phyloP scores from a whole-genome alignment of 2,113 vertebrate species.

The Zeus faber region DNA sequence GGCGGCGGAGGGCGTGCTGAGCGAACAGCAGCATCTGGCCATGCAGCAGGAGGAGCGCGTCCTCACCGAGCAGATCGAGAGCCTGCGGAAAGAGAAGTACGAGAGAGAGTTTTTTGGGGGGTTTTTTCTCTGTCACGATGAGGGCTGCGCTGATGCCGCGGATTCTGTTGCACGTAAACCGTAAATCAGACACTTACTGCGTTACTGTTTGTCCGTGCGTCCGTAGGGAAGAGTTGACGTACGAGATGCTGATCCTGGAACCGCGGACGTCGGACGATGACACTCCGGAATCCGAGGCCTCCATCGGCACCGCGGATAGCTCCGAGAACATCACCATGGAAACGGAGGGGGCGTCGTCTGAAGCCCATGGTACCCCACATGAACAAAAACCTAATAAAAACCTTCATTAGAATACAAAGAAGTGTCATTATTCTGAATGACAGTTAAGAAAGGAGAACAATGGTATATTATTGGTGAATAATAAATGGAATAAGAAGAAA shows the following conservation, averaged over 20 bases:
- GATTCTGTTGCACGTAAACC: no score
- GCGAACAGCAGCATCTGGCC: constrained; percentile 84
- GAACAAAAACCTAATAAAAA: no score
- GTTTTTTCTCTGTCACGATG: constrained; percentile 4
- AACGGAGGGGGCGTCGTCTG: constrained; percentile 77
- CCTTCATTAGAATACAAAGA: no score
- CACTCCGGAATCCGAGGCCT: constrained; percentile 90
- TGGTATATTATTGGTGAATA: no score
- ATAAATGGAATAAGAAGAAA: no score
- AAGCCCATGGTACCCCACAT: constrained; percentile 72
- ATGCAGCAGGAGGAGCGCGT: constrained; percentile 93
- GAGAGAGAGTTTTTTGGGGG: constrained; percentile 41
- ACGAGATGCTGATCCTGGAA: constrained; percentile 91
- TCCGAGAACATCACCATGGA: constrained; percentile 88
- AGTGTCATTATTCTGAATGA: no score
- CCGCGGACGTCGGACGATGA: constrained; percentile 89
- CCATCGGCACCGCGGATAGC: constrained; percentile 91
- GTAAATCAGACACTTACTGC: no score
- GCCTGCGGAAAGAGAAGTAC: constrained; percentile 93
- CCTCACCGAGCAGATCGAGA: constrained; percentile 90
- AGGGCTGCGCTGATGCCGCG: no score
- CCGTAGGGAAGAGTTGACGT: constrained; percentile 89
- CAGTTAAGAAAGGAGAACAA: no score
- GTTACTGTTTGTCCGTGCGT: constrained; percentile 5
- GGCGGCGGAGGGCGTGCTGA: constrained; percentile 74